A percentile compares a stretch with the other conserved stretches of the same genome.
Evolutionary conservation across 2,113 vertebrate genomes (phyloP).

Genomic region (Campylomormyrus tamandua): DNA sequence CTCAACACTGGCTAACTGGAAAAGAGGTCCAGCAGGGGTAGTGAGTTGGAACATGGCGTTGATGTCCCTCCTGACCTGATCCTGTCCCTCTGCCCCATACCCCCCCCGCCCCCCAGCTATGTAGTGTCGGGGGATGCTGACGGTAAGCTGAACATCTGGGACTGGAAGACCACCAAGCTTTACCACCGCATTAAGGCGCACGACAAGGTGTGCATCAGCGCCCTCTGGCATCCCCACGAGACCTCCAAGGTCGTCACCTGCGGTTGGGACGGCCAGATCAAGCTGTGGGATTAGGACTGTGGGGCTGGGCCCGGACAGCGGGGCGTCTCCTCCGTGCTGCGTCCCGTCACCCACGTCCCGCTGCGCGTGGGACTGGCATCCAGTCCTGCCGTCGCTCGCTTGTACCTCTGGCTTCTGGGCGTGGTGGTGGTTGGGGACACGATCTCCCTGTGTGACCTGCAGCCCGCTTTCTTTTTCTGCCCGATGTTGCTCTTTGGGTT

Average conservation of each 20-base stretch:
- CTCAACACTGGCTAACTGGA: not conserved
- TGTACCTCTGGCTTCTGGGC: not conserved
- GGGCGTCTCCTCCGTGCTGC: not conserved
- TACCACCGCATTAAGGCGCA: conserved; percentile 96
- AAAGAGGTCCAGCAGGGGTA: not conserved
- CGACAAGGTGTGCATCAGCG: conserved; percentile 95
- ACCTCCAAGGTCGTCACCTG: conserved; percentile 98
- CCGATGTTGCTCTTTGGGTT: not conserved
- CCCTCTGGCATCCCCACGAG: conserved; percentile 95
- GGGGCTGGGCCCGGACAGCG: not conserved
- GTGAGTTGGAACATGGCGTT: not conserved
- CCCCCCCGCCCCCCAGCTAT: conserved; percentile 60
- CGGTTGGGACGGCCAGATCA: conserved; percentile 96
- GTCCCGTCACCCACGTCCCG: not conserved
- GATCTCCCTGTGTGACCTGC: not conserved
- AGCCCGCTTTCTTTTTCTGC: not conserved
- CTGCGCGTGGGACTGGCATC: conserved; percentile 58
- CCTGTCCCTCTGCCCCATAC: conserved; percentile 17
- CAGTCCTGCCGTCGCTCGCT: conserved; percentile 44
- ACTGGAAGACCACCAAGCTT: conserved; percentile 98
- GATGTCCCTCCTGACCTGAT: not conserved
- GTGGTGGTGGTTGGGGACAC: not conserved
- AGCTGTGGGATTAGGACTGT: conserved; percentile 81
- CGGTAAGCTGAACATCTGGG: conserved; percentile 96
- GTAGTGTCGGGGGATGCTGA: conserved; percentile 99